Evolutionary conservation across 2,113 vertebrate species (phyloP), one percentile per base, ranked within the genome.

Genomic region (Meriones unguiculatus): DNA sequence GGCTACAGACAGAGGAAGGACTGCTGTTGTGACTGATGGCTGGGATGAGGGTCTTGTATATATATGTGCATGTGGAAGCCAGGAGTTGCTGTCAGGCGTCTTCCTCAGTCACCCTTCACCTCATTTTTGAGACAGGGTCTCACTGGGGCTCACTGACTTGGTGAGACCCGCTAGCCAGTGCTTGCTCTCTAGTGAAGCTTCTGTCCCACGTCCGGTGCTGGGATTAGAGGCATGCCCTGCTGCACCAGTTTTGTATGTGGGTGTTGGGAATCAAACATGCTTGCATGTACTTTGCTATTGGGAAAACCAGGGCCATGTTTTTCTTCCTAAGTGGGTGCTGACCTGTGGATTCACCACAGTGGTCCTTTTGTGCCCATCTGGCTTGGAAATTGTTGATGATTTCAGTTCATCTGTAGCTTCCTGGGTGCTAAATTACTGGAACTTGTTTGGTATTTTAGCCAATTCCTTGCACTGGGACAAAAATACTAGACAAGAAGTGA

Each of bases 251-350:
- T 65, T 64, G 38, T 62, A 8, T 59, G 28, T 41, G 4, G 38
- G 15, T 67, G 82, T 46, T 67, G 38, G 59, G 28, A 46, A 28
- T 65, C 25, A 6, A 38, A 38, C n/a, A 38, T 82, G 20, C 52
- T 59, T 13, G 6, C 35, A 82, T 15, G 57, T 30, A n/a, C 57
- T 32, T 59, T 67, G 81, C 70, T 54, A 0, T 30, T 0, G 50
- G 76, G 62, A 14, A 46, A 65, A 22, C 75, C 67, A 4, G 2
- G 69, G 41, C 22, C 22, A 3, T 12, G 57, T 22, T 64, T 52
- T 38, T 75, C 20, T 28, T 65, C 0, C 0, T 0, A 7, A 35
- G 7, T 17, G 4, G 30, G 20, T 17, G 25, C 12, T 32, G 9
- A 32, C 1, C n/a, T 14, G 2, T 2, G 46, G 73, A 38, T 17